A percentile compares a stretch with the other conserved stretches of the same genome.
phyloP scores from a whole-genome alignment of 2,797 vertebrate species.

The Florisuga fusca region DNA sequence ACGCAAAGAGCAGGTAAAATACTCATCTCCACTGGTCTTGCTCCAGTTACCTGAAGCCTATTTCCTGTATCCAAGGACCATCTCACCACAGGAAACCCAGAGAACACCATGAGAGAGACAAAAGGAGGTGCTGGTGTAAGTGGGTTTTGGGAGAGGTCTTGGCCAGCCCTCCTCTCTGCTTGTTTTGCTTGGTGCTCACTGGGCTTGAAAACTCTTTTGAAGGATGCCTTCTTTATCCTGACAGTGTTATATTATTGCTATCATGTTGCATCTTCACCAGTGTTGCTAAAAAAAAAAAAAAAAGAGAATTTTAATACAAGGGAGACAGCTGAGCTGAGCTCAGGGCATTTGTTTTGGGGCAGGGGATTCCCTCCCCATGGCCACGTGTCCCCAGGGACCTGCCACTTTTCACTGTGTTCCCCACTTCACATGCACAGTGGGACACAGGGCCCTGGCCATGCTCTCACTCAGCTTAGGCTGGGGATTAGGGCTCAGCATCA shows the following conservation, averaged over 20 bases:
- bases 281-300: background rate
- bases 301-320: background rate
- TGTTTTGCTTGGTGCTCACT: background rate
- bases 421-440: background rate
- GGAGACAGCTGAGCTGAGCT: background rate
- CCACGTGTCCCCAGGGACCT: background rate
- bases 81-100: background rate
- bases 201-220: background rate
- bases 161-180: background rate
- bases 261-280: background rate
- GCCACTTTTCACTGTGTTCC: background rate
- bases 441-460: fast-evolving
- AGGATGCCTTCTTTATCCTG: background rate
- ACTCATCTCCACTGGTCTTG: background rate
- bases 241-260: background rate
- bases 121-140: background rate
- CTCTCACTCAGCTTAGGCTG: background rate
- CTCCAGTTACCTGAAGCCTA: background rate
- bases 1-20: background rate
- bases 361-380: background rate
- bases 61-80: background rate
- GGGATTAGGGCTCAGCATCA: slow-evolving; percentile 10
- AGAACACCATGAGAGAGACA: background rate
- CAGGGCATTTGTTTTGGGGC: background rate
- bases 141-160: background rate